A percentile compares a stretch with the other conserved stretches of the same genome.
Evolutionary conservation across 2,797 vertebrate genomes (phyloP).

Genomic region (Oreochromis mossambicus): DNA sequence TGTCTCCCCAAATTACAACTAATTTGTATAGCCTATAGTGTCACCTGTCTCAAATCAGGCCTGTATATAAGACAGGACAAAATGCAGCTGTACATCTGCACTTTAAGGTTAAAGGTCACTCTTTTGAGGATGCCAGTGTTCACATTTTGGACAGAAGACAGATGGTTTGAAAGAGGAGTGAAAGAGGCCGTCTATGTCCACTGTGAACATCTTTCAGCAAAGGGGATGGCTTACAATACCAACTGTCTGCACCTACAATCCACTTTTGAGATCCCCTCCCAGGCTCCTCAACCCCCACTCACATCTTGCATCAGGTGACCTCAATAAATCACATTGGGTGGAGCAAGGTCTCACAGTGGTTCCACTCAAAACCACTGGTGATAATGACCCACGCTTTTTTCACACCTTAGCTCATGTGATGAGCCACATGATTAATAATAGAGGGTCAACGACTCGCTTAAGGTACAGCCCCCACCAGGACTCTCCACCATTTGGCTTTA

Average conservation of each 20-base stretch:
- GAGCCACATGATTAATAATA: background rate
- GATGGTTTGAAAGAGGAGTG: accelerated
- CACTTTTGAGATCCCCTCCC: accelerated
- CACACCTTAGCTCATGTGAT: background rate
- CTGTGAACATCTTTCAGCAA: background rate
- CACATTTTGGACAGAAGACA: background rate
- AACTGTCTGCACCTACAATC: background rate
- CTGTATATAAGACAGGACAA: background rate
- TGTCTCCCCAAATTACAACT: background rate
- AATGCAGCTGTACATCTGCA: accelerated
- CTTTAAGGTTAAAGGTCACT: background rate
- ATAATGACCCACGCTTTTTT: background rate
- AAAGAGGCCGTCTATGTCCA: background rate
- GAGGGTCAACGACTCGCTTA: background rate
- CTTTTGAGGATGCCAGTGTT: background rate
- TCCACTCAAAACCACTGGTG: background rate
- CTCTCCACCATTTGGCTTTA: background rate
- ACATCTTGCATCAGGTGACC: background rate
- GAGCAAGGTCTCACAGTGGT: background rate
- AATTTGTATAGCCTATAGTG: background rate
- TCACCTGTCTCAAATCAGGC: background rate
- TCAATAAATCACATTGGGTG: background rate
- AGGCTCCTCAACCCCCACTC: background rate
- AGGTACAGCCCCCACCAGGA: background rate
- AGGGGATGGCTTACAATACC: accelerated